Evolutionary conservation across 2,888 invertebrate species (phyloP), one percentile per base, ranked within the genome.

Genomic region (Drosophila putrida): DNA sequence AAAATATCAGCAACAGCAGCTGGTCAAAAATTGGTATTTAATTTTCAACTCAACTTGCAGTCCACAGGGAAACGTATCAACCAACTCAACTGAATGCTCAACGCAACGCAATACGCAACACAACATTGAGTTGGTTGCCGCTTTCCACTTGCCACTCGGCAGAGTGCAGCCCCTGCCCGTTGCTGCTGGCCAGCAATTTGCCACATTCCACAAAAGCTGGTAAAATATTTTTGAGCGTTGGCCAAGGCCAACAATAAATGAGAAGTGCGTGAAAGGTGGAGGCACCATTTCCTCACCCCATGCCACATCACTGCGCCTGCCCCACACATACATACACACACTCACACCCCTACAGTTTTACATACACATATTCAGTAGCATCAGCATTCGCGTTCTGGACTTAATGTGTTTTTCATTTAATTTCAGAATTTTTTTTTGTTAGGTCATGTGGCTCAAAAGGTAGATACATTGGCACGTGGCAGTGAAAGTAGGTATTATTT

Each of bases 1-100:
- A 11, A 46, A 59, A 36, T 63, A 61, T 54, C 62, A 66, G 33
- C 49, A 53, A 25, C 60, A 35, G 59, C 60, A 66, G 61, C 75
- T 75, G 77, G 67, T 61, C 80, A 76, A 75, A 88, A 87, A 88
- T 82, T 87, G 87, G 82, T 86, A 86, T 87, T 88, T 87, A 87
- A 87, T 87, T 87, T 87, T 82, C 80, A 82, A 84, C 78, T 69
- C 69, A 86, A 82, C 80, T 77, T 75, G 72, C 74, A 72, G 71
- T 82, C 80, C 79, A 53, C 57, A n/a, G 82, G 82, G 85, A 73
- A 71, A 71, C 69, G 82, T 68, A 67, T 63, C 72, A 62, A 49
- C 43, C 61, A 65, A 50, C 49, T 60, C 35, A 62, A 36, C 58
- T 62, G 51, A 71, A 55, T 35, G 62, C 60, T 20, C 55, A 58